phyloP scores from a whole-genome alignment of 2,113 vertebrate genomes.

The Halcyon senegalensis region DNA sequence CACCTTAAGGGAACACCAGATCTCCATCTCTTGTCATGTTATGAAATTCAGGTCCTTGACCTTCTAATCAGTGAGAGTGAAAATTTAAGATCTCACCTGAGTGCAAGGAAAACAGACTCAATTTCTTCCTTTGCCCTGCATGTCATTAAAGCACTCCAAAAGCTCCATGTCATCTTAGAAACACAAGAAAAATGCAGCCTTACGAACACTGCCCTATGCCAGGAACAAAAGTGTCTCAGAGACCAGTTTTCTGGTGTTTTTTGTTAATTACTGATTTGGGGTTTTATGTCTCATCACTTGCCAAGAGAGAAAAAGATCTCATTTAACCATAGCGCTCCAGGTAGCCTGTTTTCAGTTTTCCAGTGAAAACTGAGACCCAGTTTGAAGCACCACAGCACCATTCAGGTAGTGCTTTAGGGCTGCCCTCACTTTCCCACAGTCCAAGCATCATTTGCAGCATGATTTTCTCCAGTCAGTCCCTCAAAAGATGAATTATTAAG shows the following conservation, averaged over 20 bases:
- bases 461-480: neutral
- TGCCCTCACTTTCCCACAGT: neutral
- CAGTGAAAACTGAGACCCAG: neutral
- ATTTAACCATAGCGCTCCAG: neutral
- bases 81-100: neutral
- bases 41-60: neutral
- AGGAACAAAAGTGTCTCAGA: neutral
- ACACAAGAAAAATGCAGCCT: neutral
- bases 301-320: neutral
- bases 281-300: neutral
- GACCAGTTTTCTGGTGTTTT: neutral
- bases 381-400: rapidly evolving
- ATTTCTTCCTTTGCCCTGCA: neutral
- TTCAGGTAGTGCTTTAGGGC: neutral
- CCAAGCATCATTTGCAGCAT: neutral
- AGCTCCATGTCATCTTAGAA: neutral
- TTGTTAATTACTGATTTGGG: neutral
- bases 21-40: neutral
- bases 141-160: slow-evolving; percentile 29
- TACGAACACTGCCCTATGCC: neutral
- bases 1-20: neutral
- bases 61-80: neutral
- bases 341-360: neutral
- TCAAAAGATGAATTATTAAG: neutral
- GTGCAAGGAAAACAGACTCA: neutral